phyloP scores from a whole-genome alignment of 2,113 vertebrate genomes.

The Myotis davidii region DNA sequence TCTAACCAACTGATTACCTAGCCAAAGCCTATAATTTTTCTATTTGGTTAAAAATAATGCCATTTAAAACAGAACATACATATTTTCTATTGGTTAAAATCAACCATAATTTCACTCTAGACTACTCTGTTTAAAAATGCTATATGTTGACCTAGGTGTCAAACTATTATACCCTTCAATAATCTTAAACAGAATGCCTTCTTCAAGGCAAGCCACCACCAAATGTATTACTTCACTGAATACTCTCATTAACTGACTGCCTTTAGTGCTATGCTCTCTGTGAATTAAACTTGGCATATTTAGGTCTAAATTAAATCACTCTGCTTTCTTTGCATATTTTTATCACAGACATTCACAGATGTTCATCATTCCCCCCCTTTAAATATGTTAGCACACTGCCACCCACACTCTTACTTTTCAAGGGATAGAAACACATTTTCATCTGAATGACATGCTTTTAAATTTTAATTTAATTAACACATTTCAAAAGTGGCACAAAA shows the following conservation, averaged over 20 bases:
- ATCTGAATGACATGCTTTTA: background rate
- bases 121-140: background rate
- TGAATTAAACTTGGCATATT: slow-evolving; percentile 29
- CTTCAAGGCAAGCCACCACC: background rate
- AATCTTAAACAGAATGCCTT: background rate
- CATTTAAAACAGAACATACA: background rate
- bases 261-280: background rate
- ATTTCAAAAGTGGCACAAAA: background rate
- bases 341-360: background rate
- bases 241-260: background rate
- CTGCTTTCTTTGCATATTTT: background rate
- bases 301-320: background rate
- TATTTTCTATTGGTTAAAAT: background rate
- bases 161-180: background rate
- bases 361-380: background rate
- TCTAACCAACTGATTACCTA: background rate
- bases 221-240: background rate
- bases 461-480: background rate
- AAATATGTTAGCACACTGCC: background rate
- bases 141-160: background rate
- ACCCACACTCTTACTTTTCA: background rate
- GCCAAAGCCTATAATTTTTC: background rate
- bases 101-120: background rate
- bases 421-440: background rate
- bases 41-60: background rate